Base-by-base conservation (phyloP, 2,797 vertebrate species). In the Protosalanx chinensis region DNA sequence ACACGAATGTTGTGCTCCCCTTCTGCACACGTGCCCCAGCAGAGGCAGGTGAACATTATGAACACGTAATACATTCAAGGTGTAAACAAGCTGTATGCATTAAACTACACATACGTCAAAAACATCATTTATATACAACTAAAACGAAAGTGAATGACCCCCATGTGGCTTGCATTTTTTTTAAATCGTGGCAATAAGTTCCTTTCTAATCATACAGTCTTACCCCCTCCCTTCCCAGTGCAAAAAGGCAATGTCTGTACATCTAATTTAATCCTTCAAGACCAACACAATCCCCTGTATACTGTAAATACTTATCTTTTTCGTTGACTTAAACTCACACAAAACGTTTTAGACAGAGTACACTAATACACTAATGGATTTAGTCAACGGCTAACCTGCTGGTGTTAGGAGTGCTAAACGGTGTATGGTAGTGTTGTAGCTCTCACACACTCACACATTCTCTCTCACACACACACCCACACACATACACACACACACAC, bases 21-120 rank as follows among this genome's bases (percentile, higher is more conserved):
- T 63, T 65, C 70, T 67, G 67, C 72, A 29, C 53, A 75, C 59
- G 73, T 78, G 75, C 74, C 51, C 64, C 32, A 64, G 60, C 72
- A 76, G 75, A 62, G 41, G 0, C 10, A 13, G 41, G 69, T 71
- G 68, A 70, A 3, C 29, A 61, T 35, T 46, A 27, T 33, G 59
- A 67, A 29, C 66, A 77, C 70, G 68, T 53, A 67, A 76, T 76
- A 82, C 75, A 83, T 81, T 87, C 81, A 71, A 49, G 13, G 71
- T 74, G 76, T 79, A 76, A 76, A 76, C 76, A 72, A 46, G 35
- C 66, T 71, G 13, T 37, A 56, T 29, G 32, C 23, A 51, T 63
- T 63, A 41, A 71, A 64, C 58, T 32, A 68, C 30, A 67, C 18
- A 46, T 13, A 60, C 56, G 72, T 10, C 67, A 37, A 41, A 12